Evolutionary conservation across 2,797 vertebrate species (phyloP), one percentile per base, ranked within the genome.

Genomic region (Melanotaenia maccullochi): DNA sequence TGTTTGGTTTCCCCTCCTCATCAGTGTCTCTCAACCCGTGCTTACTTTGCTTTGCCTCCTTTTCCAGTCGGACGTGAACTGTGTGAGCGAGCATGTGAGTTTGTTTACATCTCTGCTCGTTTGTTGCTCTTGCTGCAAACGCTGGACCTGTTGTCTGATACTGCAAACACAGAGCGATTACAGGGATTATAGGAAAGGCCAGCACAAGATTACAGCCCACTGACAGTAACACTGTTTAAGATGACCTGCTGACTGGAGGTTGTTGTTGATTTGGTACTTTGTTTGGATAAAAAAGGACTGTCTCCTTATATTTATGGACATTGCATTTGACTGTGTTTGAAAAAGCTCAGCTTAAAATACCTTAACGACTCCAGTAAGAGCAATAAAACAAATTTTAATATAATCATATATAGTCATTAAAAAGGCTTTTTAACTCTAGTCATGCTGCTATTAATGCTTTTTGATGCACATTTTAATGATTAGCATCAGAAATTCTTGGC

Each of bases 151-250:
- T 58, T 44, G 65, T 73, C 65, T 76, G 64, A 59, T 70, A 47
- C 75, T 70, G 76, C 82, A 82, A 77, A 84, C 76, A 74, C 67
- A 87, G 36, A 88, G 79, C 81, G 85, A 90, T 91, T 90, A 87
- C 81, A 85, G 83, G 82, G 88, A 91, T 91, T 89, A 92, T 72
- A 82, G 68, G 60, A 57, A 56, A 84, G 86, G 77, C 74, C 77
- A 64, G 78, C 78, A 36, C 73, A 71, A 90, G 89, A 92, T 92
- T 89, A 92, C 77, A 87, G 87, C 85, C 73, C 75, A 78, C 56
- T 83, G 78, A 87, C 75, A 81, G 76, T 63, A 73, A 76, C 76
- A 49, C 86, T 82, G 63, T 87, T 79, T 49, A 74, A 62, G 76
- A 72, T 82, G 78, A 86, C 86, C 84, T 86, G 80, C 84, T 71